Base-by-base conservation (phyloP, 2,888 invertebrate genomes). In the Netelia fuscicornis region DNA sequence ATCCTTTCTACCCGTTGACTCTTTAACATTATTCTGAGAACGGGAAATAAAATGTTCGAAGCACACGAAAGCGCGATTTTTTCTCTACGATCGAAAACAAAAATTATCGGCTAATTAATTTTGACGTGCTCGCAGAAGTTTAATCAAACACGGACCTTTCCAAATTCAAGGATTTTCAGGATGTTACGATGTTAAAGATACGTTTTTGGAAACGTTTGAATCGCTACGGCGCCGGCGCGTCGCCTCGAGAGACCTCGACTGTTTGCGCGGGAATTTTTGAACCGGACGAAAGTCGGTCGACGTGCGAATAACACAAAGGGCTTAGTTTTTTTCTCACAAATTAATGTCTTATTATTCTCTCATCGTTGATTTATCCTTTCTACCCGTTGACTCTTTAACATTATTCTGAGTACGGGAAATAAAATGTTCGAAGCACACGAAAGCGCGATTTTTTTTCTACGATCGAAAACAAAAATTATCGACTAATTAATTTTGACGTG, bases 181-280 rank as follows among this genome's bases (percentile, higher is more conserved):
- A 3, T 30, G 30, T 30, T 30, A 30, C 30, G 30, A 20, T 30
- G 58, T 60, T 17, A 60, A 68, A 67, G 17, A 2, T 48, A 25
- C 23, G 20, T 8, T 65, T 44, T 52, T 6, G 42, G 2, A 6
- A n/a, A 10, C 25, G 23, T 11, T 75, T 54, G 11, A 54, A 75
- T 3, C 10, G 13, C n/a, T 37, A 56, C 56, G 56, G 17, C 6
- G 0, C 70, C 56, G 56, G 17, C 6, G 0, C 70, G 62, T 76
- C 71, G 56, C 70, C 79, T 76, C 60, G 25, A 76, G 76, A 65
- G 80, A 76, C 52, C 70, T 84, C 58, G 42, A 70, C 71, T 84
- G 25, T 80, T 72, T 84, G 30, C 30, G 30, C 30, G 30, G 30
- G 30, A 30, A 2, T 3, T 30, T 30, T 30, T 30, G 30, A 30